Percentiles rank a stretch among this genome's conserved stretches.
Evolutionary conservation across 2,888 invertebrate species (phyloP).

Genomic region (Agelastica alni): DNA sequence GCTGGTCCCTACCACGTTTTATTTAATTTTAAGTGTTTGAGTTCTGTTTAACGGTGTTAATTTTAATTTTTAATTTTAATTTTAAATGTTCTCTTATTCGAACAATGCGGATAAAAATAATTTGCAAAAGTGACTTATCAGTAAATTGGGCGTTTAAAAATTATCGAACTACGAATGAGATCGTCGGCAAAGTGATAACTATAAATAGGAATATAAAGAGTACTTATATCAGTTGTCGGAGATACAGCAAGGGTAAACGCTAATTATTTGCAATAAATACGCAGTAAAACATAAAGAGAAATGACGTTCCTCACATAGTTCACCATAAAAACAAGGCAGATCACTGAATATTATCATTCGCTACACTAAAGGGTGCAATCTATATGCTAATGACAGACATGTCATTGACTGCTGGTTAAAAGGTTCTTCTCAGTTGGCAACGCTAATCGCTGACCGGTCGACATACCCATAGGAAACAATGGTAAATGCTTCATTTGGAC

Average conservation of each 20-base stretch:
- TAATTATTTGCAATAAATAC: constrained; percentile 54
- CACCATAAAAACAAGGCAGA: constrained; percentile 48
- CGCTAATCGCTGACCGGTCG: constrained; percentile 46
- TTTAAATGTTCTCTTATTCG: no score
- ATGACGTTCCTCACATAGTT: constrained; percentile 46
- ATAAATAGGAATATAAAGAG: constrained; percentile 8
- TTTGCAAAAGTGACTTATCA: no score
- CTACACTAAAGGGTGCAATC: constrained; percentile 54
- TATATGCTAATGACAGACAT: constrained; percentile 55
- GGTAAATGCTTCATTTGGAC: constrained; percentile 38
- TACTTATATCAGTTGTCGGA: constrained; percentile 20
- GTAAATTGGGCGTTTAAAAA: no score
- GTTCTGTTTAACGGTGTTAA: no score
- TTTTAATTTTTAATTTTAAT: no score
- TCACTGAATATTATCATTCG: constrained; percentile 50
- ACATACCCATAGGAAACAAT: constrained; percentile 43
- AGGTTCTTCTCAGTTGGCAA: constrained; percentile 55
- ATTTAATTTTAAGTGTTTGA: no score
- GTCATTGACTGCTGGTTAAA: constrained; percentile 48
- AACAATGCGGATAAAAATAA: no score
- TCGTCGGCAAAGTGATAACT: neutral
- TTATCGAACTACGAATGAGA: no score
- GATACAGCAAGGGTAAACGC: constrained; percentile 32
- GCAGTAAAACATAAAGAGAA: constrained; percentile 50
- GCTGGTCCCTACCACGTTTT: no score